Base-by-base conservation (phyloP, 2,113 vertebrate genomes). In the Phoenicopterus ruber region DNA sequence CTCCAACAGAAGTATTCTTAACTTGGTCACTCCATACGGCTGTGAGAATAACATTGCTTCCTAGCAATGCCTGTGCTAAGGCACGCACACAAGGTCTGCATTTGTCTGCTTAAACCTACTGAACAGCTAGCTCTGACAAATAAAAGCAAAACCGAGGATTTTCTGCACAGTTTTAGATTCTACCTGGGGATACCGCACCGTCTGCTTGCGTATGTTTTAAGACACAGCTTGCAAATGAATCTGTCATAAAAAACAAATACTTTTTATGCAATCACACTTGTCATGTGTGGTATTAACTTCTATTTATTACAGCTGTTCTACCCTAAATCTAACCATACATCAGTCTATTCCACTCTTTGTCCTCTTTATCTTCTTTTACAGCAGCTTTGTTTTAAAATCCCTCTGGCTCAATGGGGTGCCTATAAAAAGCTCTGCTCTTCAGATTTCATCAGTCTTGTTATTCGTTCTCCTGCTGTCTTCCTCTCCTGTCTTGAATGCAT, bases 301-400 rank as follows among this genome's bases (percentile, higher is more conserved):
- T 85, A 59, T 82, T 90, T 90, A 81, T 58, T 88, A 85, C 18
- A 88, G 28, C 25, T 91, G 13, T 52, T 78, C 34, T 55, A 88
- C 29, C 38, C 29, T 58, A 54, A 73, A 50, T 67, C 71, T 88
- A 94, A 44, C 21, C 50, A 44, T 54, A 42, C 0, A 1, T 69
- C 58, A 47, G 34, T 28, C 36, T 93, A 40, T 59, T 90, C 24
- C 54, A 52, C 47, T 69, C n/a, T 42, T 63, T 54, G 31, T 82
- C 26, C 9, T 49, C 28, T 63, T 70, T 72, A 55, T 71, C 76
- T 88, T 88, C 59, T 80, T 83, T 65, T 82, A 66, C 15, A 71
- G 11, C 18, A 88, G 38, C 50, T 76, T 58, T 78, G 31, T 58
- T 95, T 82, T 40, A 66, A 91, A 96, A 94, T 52, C n/a, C 21